Base-by-base conservation (phyloP, 2,888 invertebrate species). In the Drosophila neutralis region DNA sequence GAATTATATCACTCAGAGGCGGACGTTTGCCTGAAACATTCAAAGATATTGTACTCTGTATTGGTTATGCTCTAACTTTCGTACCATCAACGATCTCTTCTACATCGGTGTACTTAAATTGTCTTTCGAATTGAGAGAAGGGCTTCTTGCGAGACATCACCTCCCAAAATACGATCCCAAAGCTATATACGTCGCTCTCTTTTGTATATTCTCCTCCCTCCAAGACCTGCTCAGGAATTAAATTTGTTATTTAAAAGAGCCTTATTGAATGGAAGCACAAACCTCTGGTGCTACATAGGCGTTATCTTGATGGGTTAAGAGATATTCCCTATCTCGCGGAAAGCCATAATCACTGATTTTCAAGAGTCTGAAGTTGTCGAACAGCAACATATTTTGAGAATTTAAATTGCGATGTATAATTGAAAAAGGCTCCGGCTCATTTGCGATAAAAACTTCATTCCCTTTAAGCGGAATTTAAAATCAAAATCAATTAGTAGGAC, bases 231-330 rank as follows among this genome's bases (percentile, higher is more conserved):
- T n/a, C 36, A 27, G 7, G n/a, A 18, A 15, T 15, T 40, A 15
- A n/a, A 2, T 40, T 40, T 40, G 4, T 13, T 29, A n/a, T n/a
- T 29, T 21, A 8, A 40, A 27, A 51, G 2, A 6, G 6, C n/a
- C n/a, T 27, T 3, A 35, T 29, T 18, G 6, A 6, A 8, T 40
- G 0, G 40, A 15, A 4, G 2, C 24, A 33, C 58, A 24, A 24
- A 62, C 53, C 62, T 62, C 62, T 29, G 62, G 62, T 24, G 62
- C 33, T n/a, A 31, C 38, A 52, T 62, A 62, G 7, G 45, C 33
- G 6, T 15, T 45, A 18, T 58, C 33, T 58, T 33, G 33, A 58
- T 35, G 1, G 8, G 0, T 18, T 33, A 24, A 18, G 7, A 15
- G 33, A 6, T 1, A 0, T 18, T 18, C 2, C 8, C 1, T 18